Evolutionary conservation across 2,797 vertebrate genomes (phyloP).

Genomic region (Gobio occitaniae): DNA sequence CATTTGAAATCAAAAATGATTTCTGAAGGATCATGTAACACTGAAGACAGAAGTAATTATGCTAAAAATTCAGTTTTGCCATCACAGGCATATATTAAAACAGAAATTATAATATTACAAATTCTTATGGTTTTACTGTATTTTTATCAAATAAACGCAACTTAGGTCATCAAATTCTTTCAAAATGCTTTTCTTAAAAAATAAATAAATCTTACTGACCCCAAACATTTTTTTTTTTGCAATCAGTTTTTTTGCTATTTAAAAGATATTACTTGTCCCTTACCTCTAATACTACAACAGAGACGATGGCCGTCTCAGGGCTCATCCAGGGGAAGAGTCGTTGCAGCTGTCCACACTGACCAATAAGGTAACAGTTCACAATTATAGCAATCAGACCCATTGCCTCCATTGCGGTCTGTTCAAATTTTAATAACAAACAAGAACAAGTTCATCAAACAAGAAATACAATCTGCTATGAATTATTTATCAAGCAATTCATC

Average conservation of each 20-base stretch:
- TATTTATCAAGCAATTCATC: background rate
- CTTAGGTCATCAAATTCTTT: background rate
- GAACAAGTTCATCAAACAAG: constrained; percentile 21
- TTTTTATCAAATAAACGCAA: background rate
- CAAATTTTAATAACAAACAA: constrained; percentile 21
- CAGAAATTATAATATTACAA: no score
- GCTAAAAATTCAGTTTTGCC: background rate
- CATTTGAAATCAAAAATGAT: background rate
- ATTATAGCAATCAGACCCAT: constrained; percentile 95
- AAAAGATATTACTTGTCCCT: background rate
- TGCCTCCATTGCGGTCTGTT: constrained; percentile 93
- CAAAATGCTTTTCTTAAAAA: background rate
- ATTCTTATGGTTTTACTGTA: background rate
- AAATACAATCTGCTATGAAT: background rate
- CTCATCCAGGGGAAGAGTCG: constrained; percentile 96
- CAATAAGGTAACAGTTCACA: constrained; percentile 97
- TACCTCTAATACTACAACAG: constrained; percentile 95
- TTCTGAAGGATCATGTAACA: background rate
- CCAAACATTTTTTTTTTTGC: no score
- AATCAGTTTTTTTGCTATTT: background rate
- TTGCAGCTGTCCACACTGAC: constrained; percentile 95
- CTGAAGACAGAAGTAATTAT: background rate
- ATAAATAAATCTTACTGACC: background rate
- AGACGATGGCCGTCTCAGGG: constrained; percentile 93
- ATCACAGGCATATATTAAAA: background rate